Evolutionary conservation across 2,888 invertebrate species (phyloP).

Genomic region (Epirrhoe alternata): DNA sequence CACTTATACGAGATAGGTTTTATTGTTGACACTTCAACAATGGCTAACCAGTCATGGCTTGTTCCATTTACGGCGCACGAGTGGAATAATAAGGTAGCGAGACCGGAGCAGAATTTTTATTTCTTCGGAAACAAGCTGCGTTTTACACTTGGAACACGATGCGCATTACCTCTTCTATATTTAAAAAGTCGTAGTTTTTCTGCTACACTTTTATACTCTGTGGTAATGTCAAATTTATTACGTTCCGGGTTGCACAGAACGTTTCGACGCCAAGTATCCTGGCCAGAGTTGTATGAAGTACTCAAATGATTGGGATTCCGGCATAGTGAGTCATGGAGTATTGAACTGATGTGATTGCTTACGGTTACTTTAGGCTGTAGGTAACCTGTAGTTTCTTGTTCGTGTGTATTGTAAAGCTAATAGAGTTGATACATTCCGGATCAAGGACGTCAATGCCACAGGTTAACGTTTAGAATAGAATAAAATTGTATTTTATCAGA

Average conservation of each 20-base stretch:
- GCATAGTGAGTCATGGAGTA: constrained; percentile 31
- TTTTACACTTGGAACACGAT: constrained; percentile 14
- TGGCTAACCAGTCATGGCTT: constrained; percentile 53
- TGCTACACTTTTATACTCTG: not conserved
- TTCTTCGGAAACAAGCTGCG: constrained; percentile 22
- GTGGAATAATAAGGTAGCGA: constrained; percentile 34
- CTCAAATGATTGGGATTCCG: constrained; percentile 27
- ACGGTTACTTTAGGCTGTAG: constrained; percentile 14
- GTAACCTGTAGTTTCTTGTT: not conserved
- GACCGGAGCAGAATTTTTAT: constrained; percentile 24
- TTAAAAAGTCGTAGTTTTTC: constrained; percentile 2
- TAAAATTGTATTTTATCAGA: no score
- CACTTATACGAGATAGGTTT: constrained; percentile 43
- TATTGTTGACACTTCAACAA: constrained; percentile 57
- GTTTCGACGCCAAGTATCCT: constrained; percentile 10
- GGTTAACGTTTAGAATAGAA: no score
- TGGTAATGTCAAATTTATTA: constrained; percentile 7
- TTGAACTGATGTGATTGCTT: constrained; percentile 34
- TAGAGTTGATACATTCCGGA: no score
- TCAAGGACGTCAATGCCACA: no score
- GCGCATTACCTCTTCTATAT: not conserved
- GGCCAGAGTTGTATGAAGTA: constrained; percentile 16
- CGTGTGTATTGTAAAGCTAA: not conserved
- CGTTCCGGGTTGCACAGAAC: constrained; percentile 11
- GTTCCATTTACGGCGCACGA: constrained; percentile 53